These are phyloP conservation scores for Knipowitschia caucasica DNA, from an alignment of 2,797 vertebrate genomes.

Conservation along the genomic window DNA sequence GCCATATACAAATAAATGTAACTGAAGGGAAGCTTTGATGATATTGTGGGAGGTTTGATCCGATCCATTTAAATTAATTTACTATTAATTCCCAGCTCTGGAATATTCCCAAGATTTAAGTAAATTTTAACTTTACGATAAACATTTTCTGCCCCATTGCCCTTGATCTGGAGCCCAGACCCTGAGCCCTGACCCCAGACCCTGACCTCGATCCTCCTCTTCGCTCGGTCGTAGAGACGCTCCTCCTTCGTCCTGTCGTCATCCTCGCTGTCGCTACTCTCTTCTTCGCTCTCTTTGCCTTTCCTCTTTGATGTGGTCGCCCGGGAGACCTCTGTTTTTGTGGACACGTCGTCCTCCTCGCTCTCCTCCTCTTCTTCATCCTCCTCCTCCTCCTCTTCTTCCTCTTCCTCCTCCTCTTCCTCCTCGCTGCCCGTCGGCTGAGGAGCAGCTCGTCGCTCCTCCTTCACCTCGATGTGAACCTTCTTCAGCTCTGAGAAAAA, in stretches of 20 bases:
- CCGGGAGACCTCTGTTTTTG: constrained; percentile 62
- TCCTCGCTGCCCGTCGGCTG: constrained; percentile 67
- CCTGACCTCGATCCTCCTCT: constrained; percentile 71
- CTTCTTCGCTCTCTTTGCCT: constrained; percentile 80
- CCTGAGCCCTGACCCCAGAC: too few relatives aligned
- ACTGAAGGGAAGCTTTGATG: too few relatives aligned
- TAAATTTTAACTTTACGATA: too few relatives aligned
- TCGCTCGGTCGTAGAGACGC: constrained; percentile 90
- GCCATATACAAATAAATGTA: too few relatives aligned
- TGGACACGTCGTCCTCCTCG: constrained; percentile 61
- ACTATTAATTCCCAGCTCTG: too few relatives aligned
- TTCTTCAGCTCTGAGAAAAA: constrained; percentile 81
- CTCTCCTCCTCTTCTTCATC: constrained; percentile 82
- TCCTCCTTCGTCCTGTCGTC: constrained; percentile 90
- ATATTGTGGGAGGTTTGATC: too few relatives aligned
- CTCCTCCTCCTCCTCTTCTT: constrained; percentile 80
- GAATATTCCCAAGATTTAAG: too few relatives aligned
- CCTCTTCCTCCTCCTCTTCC: constrained; percentile 83
- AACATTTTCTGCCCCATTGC: too few relatives aligned
- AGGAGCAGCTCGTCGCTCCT: constrained; percentile 63
- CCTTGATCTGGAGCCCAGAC: too few relatives aligned
- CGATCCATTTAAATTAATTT: too few relatives aligned
- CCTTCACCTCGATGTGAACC: constrained; percentile 93
- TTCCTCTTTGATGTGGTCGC: constrained; percentile 70
- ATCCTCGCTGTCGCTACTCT: constrained; percentile 81